Percentiles rank a stretch among this genome's conserved stretches.
phyloP scores from a whole-genome alignment of 2,888 invertebrate species.

The Onthophagus sagittarius region DNA sequence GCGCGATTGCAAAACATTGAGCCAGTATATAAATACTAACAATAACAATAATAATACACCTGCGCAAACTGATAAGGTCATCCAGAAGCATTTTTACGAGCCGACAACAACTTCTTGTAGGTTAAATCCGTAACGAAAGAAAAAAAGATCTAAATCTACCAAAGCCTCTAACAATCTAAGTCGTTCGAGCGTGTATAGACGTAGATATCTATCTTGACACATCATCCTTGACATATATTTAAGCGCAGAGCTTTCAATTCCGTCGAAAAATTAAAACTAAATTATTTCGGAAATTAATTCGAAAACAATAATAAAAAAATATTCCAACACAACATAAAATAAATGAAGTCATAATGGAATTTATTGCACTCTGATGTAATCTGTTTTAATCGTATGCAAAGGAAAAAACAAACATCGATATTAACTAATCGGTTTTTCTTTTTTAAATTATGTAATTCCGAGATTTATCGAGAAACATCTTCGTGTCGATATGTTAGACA shows the following conservation, averaged over 20 bases:
- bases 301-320: too few species aligned
- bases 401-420: too few species aligned
- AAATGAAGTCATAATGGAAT: too few species aligned
- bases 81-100: background rate
- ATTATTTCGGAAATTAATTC: too few species aligned
- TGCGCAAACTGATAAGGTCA: background rate
- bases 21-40: background rate
- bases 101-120: background rate
- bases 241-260: background rate
- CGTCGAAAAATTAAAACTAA: too few species aligned
- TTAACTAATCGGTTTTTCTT: too few species aligned
- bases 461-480: too few species aligned
- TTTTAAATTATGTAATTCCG: too few species aligned
- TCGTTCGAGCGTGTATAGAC: background rate
- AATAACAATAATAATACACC: background rate
- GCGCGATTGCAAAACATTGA: background rate
- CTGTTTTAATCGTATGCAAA: too few species aligned
- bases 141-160: background rate
- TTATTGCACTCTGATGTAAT: too few species aligned
- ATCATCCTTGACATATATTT: background rate
- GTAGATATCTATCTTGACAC: background rate
- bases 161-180: background rate
- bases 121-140: background rate
- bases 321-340: too few species aligned
- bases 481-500: too few species aligned